Evolutionary conservation across 2,113 vertebrate genomes (phyloP).

Genomic region (Ptilorrhoa leucosticta): DNA sequence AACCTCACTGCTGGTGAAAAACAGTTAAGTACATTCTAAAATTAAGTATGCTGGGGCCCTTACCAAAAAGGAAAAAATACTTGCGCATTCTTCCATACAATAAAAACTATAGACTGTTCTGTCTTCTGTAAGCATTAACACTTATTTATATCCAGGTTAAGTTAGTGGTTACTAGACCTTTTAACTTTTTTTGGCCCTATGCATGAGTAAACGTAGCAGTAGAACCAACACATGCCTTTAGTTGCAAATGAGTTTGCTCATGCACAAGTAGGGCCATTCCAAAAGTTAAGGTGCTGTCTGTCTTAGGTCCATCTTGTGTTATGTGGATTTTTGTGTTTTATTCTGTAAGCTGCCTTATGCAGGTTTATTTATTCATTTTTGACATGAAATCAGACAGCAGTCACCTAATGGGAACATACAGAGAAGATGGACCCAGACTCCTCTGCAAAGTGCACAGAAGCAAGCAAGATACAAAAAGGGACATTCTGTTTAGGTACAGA

Average conservation of each 20-base stretch:
- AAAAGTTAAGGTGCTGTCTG: background rate
- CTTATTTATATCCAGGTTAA: background rate
- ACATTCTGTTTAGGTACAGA: background rate
- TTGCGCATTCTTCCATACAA: background rate
- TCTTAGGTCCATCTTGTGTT: background rate
- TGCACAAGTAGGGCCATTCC: background rate
- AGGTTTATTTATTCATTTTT: background rate
- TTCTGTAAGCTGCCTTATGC: background rate
- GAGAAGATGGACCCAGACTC: background rate
- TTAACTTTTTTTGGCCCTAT: background rate
- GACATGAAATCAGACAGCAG: background rate
- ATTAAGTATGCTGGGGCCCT: background rate
- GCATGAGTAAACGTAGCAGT: rapidly evolving
- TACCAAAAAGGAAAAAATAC: background rate
- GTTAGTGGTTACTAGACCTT: background rate
- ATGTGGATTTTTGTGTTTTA: background rate
- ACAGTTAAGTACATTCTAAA: background rate
- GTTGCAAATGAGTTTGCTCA: background rate
- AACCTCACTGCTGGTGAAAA: background rate
- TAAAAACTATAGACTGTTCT: background rate
- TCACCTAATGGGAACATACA: background rate
- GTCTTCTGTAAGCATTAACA: background rate
- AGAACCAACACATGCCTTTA: background rate
- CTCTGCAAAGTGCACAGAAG: background rate
- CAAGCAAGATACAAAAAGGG: background rate